Evolutionary conservation across 1,140 invertebrate genomes (phyloP), one percentile per base, ranked within the genome.

Genomic region (Drosophila persimilis): DNA sequence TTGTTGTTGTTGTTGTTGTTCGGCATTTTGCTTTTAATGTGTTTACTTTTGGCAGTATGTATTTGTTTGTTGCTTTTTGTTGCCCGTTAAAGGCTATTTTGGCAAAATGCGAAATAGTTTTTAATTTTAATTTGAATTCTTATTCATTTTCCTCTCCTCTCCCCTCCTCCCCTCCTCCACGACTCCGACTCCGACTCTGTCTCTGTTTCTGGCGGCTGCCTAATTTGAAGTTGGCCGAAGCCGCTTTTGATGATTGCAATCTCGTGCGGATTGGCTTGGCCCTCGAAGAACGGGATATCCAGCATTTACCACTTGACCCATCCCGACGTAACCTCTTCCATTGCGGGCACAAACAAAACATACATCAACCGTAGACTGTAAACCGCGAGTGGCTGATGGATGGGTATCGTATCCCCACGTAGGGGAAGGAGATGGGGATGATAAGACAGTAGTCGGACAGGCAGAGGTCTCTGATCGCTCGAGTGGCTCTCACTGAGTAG

Each of bases 21-120:
- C 78, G 81, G 81, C 74, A 72, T 81, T 86, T 61, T 45, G 69
- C 73, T 81, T 81, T 86, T 86, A 88, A 86, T 88, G 83, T 86
- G 83, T 86, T 86, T 85, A 75, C 62, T 56, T 75, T 74, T 54
- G 47, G 22, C 51, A n/a, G 15, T 57, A 45, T 31, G 31, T 55
- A 26, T 24, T 56, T 56, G 22, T 48, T 43, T 70, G 46, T 45
- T 44, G 20, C 20, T 20, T 20, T 20, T 20, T 20, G 55, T 53
- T 62, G 43, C 45, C 61, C 45, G 80, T 80, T 62, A 84, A 77
- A 77, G 66, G 47, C 39, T 13, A 44, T 63, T 39, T 39, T 39
- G 35, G 64, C 56, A 44, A 73, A 61, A 58, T 62, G 64, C 80
- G 50, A 84, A 84, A 83, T 86, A 86, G 81, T 81, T 77, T 77